Percentiles rank a stretch among this genome's conserved stretches.
Conservation (phyloP, 2,113 vertebrate genomes). For the Nipponia nippon region DNA sequence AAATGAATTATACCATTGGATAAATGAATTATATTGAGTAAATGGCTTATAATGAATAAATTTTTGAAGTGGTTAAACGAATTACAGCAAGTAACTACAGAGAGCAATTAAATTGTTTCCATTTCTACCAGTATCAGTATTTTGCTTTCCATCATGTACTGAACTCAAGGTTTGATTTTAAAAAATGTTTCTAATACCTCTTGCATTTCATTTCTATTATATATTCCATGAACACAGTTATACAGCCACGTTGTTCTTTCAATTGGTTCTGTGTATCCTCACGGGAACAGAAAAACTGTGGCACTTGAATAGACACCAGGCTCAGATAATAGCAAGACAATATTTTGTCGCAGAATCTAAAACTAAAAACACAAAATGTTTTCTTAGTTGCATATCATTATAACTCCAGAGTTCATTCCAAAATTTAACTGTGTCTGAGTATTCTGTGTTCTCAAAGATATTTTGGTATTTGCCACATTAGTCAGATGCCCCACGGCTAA, state of each 20-base stretch:
- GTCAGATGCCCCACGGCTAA: not conserved
- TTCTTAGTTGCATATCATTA: not conserved
- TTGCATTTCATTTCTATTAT: not conserved
- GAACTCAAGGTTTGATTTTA: not conserved
- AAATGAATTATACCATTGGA: slow-evolving; percentile 32
- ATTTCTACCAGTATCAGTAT: not conserved
- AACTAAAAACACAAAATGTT: not conserved
- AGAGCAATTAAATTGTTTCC: slow-evolving; percentile 11
- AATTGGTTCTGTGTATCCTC: not conserved
- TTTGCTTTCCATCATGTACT: not conserved
- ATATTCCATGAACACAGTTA: not conserved
- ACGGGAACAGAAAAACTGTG: not conserved
- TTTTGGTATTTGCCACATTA: not conserved
- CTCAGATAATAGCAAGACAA: not conserved
- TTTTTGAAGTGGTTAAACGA: slow-evolving; percentile 20
- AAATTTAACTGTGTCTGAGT: not conserved
- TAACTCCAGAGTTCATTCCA: not conserved
- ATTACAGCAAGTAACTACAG: not conserved
- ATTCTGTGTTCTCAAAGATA: not conserved
- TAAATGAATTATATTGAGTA: slow-evolving; percentile 39
- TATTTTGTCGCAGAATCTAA: not conserved
- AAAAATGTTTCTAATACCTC: not conserved
- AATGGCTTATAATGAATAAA: slow-evolving; percentile 27
- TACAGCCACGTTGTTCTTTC: not conserved
- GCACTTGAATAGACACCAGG: not conserved